Percentiles rank a stretch among this genome's conserved stretches.
Evolutionary conservation across 2,888 invertebrate genomes (phyloP).

Genomic region (Aphrophora alni): DNA sequence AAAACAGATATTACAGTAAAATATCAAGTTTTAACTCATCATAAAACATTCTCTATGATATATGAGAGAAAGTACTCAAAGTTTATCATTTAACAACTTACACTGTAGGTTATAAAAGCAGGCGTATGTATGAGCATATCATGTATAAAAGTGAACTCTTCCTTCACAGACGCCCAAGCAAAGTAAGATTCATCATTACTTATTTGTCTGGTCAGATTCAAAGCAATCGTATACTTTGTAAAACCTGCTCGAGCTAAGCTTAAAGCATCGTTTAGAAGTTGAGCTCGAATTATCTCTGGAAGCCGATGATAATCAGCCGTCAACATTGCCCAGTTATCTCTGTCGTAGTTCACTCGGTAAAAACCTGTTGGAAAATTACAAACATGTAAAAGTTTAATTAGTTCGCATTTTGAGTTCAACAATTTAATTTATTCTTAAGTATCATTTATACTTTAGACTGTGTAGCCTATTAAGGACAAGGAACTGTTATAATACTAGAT

Average conservation of each 20-base stretch:
- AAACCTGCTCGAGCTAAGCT: conserved; percentile 67
- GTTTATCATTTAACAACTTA: no score
- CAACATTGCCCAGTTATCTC: conserved; percentile 71
- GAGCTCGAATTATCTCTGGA: conserved; percentile 67
- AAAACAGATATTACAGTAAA: no score
- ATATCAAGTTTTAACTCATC: no score
- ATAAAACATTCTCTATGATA: no score
- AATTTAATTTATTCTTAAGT: no score
- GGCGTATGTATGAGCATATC: conserved; percentile 65
- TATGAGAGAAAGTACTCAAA: no score
- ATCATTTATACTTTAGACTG: no score
- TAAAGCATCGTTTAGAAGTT: conserved; percentile 76
- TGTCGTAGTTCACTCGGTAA: conserved; percentile 77
- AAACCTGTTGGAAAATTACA: conserved; percentile 57
- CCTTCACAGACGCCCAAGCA: conserved; percentile 70
- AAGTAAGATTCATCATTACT: conserved; percentile 68
- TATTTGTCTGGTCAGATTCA: conserved; percentile 70
- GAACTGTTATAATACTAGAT: no score
- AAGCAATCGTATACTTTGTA: conserved; percentile 66
- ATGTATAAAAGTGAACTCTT: conserved; percentile 65
- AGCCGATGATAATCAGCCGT: conserved; percentile 68
- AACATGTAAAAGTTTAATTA: neutral
- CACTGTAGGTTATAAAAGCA: conserved; percentile 66
- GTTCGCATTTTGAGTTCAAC: no score
- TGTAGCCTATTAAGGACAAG: no score